Base-by-base conservation (phyloP, 2,113 vertebrate species). In the Struthio camelus region DNA sequence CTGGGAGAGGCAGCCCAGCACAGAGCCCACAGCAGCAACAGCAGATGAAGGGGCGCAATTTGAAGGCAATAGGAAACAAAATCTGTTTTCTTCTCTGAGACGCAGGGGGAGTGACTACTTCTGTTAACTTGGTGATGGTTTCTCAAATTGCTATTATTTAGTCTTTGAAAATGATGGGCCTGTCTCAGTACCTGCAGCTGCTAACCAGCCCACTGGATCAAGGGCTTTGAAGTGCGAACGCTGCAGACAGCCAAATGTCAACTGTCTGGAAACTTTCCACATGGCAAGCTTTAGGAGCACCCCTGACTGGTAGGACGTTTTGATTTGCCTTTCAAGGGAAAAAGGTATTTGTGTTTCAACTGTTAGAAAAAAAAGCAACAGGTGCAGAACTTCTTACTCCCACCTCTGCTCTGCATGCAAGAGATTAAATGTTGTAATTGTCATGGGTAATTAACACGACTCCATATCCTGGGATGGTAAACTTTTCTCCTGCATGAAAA, bases 221-320 rank as follows among this genome's bases (percentile, higher is more conserved):
- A 89, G 30, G 61, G 44, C 95, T 98, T 98, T 97, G 93, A 98
- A 97, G 87, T 96, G 3, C 51, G 97, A 78, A 84, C 20, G 5
- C 51, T 51, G 42, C 95, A 96, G 96, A 80, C 96, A 96, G 90
- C 78, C 89, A 89, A 93, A 88, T 82, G 36, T 92, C 76, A 75
- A 82, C 58, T 94, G 80, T 94, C 94, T 95, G 87, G 95, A 96
- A 95, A 69, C 34, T 76, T 94, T 88, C 83, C 84, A 78, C 14
- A 2, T 92, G 66, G 89, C 93, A 96, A 20, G 65, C 89, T 72
- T 95, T 92, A 91, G 78, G 71, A 92, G 64, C 50, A 36, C 89
- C 46, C 4, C 36, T 89, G 65, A 87, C 3, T 46, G 66, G 83
- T 87, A 87, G 87, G 71, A 89, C 83, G 61, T 85, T 96, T 95